Conservation (phyloP, 2,113 vertebrate genomes). For the Pedionomus torquatus region DNA sequence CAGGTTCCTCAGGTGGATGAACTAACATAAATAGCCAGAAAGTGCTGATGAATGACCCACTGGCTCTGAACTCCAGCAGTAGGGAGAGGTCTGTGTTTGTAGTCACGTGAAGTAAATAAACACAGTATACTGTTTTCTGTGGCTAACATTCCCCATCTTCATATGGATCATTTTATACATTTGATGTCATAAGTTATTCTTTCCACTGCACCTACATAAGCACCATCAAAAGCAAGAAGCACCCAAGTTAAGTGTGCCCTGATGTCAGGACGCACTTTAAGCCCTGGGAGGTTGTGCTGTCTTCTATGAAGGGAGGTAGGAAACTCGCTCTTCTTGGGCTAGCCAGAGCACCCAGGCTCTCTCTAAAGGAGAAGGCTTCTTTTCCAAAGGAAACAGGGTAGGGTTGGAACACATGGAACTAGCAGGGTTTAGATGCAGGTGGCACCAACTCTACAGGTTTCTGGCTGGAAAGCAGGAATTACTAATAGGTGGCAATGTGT, state of each 20-base stretch:
- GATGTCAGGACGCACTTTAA: too few species aligned
- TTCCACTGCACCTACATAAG: background rate
- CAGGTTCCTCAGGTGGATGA: too few species aligned
- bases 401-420: background rate
- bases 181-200: background rate
- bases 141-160: background rate
- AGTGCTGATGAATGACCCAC: background rate
- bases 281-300: background rate
- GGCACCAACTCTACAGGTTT: fast-evolving
- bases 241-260: background rate
- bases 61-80: background rate
- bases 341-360: fast-evolving
- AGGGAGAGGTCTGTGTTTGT: background rate
- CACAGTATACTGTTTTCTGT: fast-evolving
- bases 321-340: background rate
- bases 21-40: background rate
- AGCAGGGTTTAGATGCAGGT: background rate
- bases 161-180: background rate
- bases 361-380: background rate
- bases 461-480: background rate
- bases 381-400: background rate
- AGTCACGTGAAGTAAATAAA: background rate
- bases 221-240: background rate
- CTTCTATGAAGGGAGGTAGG: background rate
- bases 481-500: background rate